phyloP scores from a whole-genome alignment of 2,888 invertebrate genomes.

The Rhagophthalmus giganteus region DNA sequence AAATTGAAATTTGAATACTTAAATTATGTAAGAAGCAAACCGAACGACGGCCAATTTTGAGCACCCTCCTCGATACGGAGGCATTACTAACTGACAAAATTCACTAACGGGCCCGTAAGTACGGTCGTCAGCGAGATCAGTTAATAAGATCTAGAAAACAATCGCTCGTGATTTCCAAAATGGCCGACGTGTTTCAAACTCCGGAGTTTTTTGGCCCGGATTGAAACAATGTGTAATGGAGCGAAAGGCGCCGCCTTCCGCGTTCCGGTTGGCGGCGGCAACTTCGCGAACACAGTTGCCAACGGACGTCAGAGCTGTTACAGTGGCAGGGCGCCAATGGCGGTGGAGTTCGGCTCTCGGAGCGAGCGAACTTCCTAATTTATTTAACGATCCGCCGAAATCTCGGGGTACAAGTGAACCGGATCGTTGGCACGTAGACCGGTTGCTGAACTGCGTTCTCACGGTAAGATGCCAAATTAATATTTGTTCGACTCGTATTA shows the following conservation, averaged over 20 bases:
- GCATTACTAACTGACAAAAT: slow-evolving; percentile 7
- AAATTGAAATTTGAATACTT: background rate
- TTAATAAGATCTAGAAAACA: slow-evolving; percentile 56
- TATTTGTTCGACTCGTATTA: no score
- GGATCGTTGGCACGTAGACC: slow-evolving; percentile 41
- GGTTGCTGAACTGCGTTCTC: slow-evolving; percentile 36
- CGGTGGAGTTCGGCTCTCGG: slow-evolving; percentile 58
- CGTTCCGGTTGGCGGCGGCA: slow-evolving; percentile 39
- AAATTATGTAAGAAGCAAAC: background rate
- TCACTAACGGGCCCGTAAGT: slow-evolving; percentile 23
- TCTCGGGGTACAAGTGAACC: slow-evolving; percentile 53
- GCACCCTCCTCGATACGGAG: background rate
- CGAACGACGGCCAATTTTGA: no score
- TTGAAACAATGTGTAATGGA: slow-evolving; percentile 52
- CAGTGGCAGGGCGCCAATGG: slow-evolving; percentile 57
- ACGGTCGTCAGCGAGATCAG: slow-evolving; percentile 50
- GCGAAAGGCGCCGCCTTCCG: slow-evolving; percentile 36
- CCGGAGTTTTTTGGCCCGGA: slow-evolving; percentile 38
- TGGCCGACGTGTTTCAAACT: slow-evolving; percentile 47
- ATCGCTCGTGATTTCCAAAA: slow-evolving; percentile 54
- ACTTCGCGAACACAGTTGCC: slow-evolving; percentile 46
- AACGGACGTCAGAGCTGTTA: slow-evolving; percentile 43
- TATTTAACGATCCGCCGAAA: slow-evolving; percentile 59
- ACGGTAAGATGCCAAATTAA: slow-evolving; percentile 34
- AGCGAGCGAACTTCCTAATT: slow-evolving; percentile 61